Base-by-base conservation (phyloP, 1,140 invertebrate species). In the Scaptomyza hsui region DNA sequence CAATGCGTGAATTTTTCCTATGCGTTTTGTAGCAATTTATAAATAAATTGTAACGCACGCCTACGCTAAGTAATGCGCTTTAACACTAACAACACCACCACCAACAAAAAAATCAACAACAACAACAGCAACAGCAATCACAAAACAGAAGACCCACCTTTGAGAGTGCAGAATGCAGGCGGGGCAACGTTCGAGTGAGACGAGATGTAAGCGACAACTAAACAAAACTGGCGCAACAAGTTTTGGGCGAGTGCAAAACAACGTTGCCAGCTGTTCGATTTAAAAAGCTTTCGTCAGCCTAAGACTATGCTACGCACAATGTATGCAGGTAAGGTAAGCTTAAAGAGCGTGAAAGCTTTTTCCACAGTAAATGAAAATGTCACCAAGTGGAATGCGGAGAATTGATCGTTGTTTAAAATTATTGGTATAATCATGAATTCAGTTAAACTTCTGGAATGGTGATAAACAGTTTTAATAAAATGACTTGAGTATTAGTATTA, bases 201-300 rank as follows among this genome's bases (percentile, higher is more conserved):
- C 62, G 72, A 78, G 56, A 44, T 47, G 59, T 32, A 53, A 32
- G 4, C 41, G 44, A 62, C 29, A 62, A 73, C 56, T 78, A 62
- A 83, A 62, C 41, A 35, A 85, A 83, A 83, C 80, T 70, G 79
- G 79, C 75, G 72, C 75, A 78, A 82, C 80, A 85, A 83, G 79
- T 83, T 82, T 56, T 67, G 59, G 3, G 15, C 21, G 44, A 57
- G 26, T 59, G 18, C 32, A 21, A 24, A 15, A 3, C 60, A 64
- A 61, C 15, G 61, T 67, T 75, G 72, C 44, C 72, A 72, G 19
- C 57, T 41, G 18, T 59, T 29, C 1, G 10, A 18, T 7, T 9
- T 9, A 9, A 16, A 48, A 13, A 77, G 78, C 60, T 81, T 76
- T 65, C 4, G 4, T 1, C 39, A 37, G 67, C 60, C 67, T 2